Base-by-base conservation (phyloP, 1,140 invertebrate genomes). In the Drosophila fuyamai region DNA sequence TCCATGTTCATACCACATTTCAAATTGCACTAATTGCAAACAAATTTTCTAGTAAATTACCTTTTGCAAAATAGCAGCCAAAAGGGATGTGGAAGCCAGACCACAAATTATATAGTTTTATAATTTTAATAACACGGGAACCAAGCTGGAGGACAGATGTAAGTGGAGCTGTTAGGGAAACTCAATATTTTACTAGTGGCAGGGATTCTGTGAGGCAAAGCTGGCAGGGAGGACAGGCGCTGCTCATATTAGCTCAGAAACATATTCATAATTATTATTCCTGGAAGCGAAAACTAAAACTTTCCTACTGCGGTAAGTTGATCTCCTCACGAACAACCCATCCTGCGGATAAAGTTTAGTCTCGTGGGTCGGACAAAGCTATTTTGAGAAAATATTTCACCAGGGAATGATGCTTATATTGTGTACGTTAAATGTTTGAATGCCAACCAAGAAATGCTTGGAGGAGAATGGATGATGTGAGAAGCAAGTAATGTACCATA, bases 31-130 rank as follows among this genome's bases (percentile, higher is more conserved):
- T 90, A 89, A 89, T 89, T 89, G 85, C 85, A 90, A 88, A 85
- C 81, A 90, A 90, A 90, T 90, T 90, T 90, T 90, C 85, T 90
- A 82, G 44, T 90, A 76, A 79, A 90, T 90, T 90, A 90, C 81
- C 85, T 89, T 79, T 72, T 54, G 47, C 68, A 47, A 81, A 83
- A 88, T 66, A 82, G 62, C 76, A 80, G 55, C 43, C 65, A 48
- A 27, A 74, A 67, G 14, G 60, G 72, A 57, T 56, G 56, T 14
- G 23, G 51, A 50, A 63, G 29, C 40, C 46, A 46, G 47, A 61
- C 62, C 67, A 66, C n/a, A 71, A 67, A 77, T 61, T 89, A 88
- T 89, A 80, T 88, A 83, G 74, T 83, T 86, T 86, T 86, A 77
- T 76, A 83, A 89, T 77, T 79, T 89, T 83, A 83, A 86, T 88